These are phyloP conservation scores for Acanthochromis polyacanthus DNA, from an alignment of 2,113 vertebrate genomes.

Conservation along the genomic window DNA sequence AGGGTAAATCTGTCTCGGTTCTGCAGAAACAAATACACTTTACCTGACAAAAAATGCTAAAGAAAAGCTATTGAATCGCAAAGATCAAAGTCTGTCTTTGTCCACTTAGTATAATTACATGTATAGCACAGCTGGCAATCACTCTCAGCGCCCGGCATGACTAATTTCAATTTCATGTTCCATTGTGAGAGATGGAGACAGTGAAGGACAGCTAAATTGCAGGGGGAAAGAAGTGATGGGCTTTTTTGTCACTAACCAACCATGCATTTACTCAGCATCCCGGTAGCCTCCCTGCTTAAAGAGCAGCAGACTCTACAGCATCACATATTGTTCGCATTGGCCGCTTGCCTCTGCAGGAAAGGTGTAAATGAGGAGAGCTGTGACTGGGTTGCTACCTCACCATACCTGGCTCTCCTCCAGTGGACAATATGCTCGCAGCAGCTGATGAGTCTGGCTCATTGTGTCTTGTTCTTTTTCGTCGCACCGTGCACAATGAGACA, in stretches of 20 bases:
- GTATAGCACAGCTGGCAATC: constrained; percentile 46
- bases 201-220: constrained; percentile 41
- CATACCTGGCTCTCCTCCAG: constrained; percentile 59
- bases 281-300: constrained; percentile 18
- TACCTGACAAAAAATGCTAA: not conserved
- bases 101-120: constrained; percentile 27
- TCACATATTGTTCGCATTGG: constrained; percentile 62
- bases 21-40: not conserved
- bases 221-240: not conserved
- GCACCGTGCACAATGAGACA: constrained; percentile 4
- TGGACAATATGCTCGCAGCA: constrained; percentile 40
- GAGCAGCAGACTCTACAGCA: constrained; percentile 24
- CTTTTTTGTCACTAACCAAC: constrained; percentile 15
- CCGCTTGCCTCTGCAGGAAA: constrained; percentile 68
- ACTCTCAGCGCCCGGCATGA: constrained; percentile 34
- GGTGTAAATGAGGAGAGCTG: constrained; percentile 63
- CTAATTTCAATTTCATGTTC: constrained; percentile 58
- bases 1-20: not conserved
- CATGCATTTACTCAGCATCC: constrained; percentile 32
- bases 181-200: constrained; percentile 32
- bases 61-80: constrained; percentile 23
- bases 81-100: constrained; percentile 12
- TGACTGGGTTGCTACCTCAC: constrained; percentile 52
- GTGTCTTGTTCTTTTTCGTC: constrained; percentile 1
- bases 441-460: constrained; percentile 36